These are phyloP conservation scores for Craniophora ligustri DNA, from an alignment of 2,888 invertebrate genomes.

Conservation along the genomic window DNA sequence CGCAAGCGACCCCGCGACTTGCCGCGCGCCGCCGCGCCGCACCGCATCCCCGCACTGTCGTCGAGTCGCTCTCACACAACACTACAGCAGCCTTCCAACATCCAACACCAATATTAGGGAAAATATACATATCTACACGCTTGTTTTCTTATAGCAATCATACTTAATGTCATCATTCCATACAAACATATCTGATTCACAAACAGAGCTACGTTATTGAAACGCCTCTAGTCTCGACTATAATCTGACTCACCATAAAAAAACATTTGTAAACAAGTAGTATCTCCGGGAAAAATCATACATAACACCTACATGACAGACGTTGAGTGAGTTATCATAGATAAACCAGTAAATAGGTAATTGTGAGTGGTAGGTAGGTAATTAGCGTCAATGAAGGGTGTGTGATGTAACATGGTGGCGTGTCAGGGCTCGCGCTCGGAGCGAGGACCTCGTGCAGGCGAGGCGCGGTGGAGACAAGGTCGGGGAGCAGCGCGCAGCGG, in stretches of 20 bases:
- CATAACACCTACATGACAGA: neutral
- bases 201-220: neutral
- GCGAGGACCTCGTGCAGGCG: conserved; percentile 62
- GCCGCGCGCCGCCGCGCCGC: conserved; percentile 55
- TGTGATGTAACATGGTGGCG: conserved; percentile 40
- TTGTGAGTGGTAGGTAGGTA: conserved; percentile 26
- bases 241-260: neutral
- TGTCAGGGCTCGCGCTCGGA: conserved; percentile 48
- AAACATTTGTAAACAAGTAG: neutral
- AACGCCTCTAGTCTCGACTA: neutral
- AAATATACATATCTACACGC: conserved; percentile 13
- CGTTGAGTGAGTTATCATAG: conserved; percentile 6
- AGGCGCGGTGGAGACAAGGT: conserved; percentile 64
- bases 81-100: conserved; percentile 62
- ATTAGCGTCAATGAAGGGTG: conserved; percentile 56
- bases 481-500: conserved; percentile 55
- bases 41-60: conserved; percentile 62
- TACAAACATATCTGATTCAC: neutral
- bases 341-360: conserved; percentile 15
- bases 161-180: neutral
- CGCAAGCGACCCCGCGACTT: conserved; percentile 79
- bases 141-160: too few species aligned
- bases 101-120: conserved; percentile 13
- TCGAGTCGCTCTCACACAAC: conserved; percentile 72
- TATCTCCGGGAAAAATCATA: neutral